Conservation (phyloP, 2,888 invertebrate genomes). For the Hyles lineata region DNA sequence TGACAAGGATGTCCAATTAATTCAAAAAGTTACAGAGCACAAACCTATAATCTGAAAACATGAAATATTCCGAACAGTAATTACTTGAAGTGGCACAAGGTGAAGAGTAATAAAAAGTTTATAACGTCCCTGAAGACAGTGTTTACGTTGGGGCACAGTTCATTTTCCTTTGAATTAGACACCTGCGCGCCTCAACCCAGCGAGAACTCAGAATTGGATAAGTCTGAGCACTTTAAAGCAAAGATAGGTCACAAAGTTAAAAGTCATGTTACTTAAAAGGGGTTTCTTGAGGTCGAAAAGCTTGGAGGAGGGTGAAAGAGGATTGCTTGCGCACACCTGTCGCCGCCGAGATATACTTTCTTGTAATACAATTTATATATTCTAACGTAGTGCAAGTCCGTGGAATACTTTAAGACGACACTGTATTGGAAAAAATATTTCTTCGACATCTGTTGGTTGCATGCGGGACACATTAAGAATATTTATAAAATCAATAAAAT, state of each 20-base stretch:
- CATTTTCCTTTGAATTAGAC: slow-evolving; percentile 29
- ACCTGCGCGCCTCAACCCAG: slow-evolving; percentile 37
- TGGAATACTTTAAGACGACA: slow-evolving; percentile 7
- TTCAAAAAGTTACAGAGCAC: neutral
- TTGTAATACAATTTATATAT: slow-evolving; percentile 59
- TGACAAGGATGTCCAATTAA: neutral
- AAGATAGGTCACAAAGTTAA: slow-evolving; percentile 83
- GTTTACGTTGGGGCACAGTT: slow-evolving; percentile 12
- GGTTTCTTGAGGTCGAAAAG: slow-evolving; percentile 76
- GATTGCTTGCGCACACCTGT: slow-evolving; percentile 77
- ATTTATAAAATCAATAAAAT: neutral
- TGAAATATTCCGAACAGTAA: neutral
- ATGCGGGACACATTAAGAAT: too few species aligned
- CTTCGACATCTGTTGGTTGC: neutral
- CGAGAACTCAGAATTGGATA: slow-evolving; percentile 66
- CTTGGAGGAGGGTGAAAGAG: slow-evolving; percentile 72
- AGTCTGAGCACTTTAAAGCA: slow-evolving; percentile 77
- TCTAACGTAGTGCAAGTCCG: slow-evolving; percentile 30
- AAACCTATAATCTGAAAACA: neutral
- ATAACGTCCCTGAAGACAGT: slow-evolving; percentile 8
- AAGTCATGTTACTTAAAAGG: slow-evolving; percentile 84
- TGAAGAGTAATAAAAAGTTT: slow-evolving; percentile 13
- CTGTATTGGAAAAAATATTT: neutral
- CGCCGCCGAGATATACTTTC: slow-evolving; percentile 62
- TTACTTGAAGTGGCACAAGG: neutral